Evolutionary conservation across 1,140 invertebrate genomes (phyloP), one percentile per base, ranked within the genome.

Genomic region (Coenobita brevimanus): DNA sequence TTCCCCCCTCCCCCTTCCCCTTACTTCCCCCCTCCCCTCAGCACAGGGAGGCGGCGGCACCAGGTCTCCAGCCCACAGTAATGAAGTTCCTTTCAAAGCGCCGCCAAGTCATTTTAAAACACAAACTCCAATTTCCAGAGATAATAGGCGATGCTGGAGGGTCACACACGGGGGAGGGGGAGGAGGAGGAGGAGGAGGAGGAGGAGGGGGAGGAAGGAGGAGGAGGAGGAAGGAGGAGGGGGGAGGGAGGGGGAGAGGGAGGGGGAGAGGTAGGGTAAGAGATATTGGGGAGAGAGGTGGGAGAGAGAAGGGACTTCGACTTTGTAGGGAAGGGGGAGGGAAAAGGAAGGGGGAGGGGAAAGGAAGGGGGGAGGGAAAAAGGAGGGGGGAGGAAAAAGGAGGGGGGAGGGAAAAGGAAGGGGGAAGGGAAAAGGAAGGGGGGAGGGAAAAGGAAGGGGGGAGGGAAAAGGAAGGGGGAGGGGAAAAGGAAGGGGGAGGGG

Each of bases 61-160:
- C 50, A 54, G 50, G 33, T 43, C 73, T 54, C 64, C 17, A 36
- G 75, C 50, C 73, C 75, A 43, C 41, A 86, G 57, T 86, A 86
- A 86, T 86, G 83, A 79, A 86, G 83, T 86, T 69, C 83, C 83
- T 86, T 86, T 86, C 83, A 86, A 64, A 64, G 75, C 75, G 83
- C 57, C 60, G 73, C 83, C 73, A 79, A 86, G 83, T 86, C 83
- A 86, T 86, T 86, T 86, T 86, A 86, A 86, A 86, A 86, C 83
- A 86, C 83, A 86, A 67, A 86, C 83, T 86, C 75, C 83, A 86
- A 86, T 86, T 86, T 86, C 83, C 83, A 15, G 83, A 86, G 83
- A 86, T 86, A 86, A 86, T 86, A 69, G 83, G 73, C 73, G 54
- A 78, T 86, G 83, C 75, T 86, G 73, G 36, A 64, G 83, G 83